Conservation (phyloP, 2,113 vertebrate genomes). For the Cynopterus brachyotis region DNA sequence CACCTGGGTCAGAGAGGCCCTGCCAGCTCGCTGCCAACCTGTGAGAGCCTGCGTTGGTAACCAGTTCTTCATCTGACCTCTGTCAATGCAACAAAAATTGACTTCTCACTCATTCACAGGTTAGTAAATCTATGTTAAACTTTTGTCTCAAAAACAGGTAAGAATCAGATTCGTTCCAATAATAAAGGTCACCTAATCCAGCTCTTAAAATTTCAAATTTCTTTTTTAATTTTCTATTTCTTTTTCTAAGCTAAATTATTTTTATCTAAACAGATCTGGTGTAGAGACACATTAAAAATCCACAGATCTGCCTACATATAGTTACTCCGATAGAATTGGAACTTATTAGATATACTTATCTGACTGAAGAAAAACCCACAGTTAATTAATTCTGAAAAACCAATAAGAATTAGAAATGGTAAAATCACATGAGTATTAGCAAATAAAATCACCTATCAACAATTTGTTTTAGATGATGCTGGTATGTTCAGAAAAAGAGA, state of each 20-base stretch:
- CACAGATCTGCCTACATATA: neutral
- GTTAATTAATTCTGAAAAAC: slow-evolving; percentile 54
- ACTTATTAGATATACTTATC: slow-evolving; percentile 38
- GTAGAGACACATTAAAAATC: slow-evolving; percentile 14
- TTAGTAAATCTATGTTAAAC: neutral
- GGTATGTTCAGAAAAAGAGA: neutral
- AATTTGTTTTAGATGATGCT: slow-evolving; percentile 42
- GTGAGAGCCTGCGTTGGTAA: neutral
- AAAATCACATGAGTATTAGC: slow-evolving; percentile 18
- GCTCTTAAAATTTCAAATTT: neutral
- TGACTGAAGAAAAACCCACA: slow-evolving; percentile 39
- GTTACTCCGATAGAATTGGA: neutral
- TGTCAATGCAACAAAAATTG: neutral
- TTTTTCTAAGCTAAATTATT: neutral
- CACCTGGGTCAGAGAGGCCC: neutral
- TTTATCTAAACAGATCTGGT: neutral
- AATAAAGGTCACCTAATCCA: neutral
- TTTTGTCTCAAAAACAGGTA: neutral
- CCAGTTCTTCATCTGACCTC: neutral
- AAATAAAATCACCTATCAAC: slow-evolving; percentile 22
- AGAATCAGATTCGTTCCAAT: neutral
- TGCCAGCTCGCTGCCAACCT: neutral
- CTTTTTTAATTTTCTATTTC: neutral
- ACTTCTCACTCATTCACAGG: neutral
- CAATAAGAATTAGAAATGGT: neutral